Base-by-base conservation (phyloP, 2,888 invertebrate species). In the Heliothis peltigera region DNA sequence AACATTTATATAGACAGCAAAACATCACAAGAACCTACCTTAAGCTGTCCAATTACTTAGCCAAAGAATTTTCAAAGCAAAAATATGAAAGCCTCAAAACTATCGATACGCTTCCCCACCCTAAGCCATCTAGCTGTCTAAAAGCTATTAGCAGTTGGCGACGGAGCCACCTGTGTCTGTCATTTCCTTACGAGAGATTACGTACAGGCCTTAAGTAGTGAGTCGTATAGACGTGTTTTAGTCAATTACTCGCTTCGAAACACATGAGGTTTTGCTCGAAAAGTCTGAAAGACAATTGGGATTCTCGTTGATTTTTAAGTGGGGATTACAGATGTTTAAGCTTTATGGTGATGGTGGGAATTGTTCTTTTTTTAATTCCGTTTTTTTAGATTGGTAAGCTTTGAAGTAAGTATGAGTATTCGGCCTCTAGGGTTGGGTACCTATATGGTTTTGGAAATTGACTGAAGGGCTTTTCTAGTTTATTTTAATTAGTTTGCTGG, bases 121-220 rank as follows among this genome's bases (percentile, higher is more conserved):
- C 84, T 18, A 70, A 44, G 63, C 75, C 77, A 75, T 77, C 83
- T 79, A 83, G 90, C 91, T 92, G 93, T 93, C 94, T 94, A 93
- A 94, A 94, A 94, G 93, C 94, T 93, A 94, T 94, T 94, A 94
- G 93, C 91, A 92, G 92, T 90, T 89, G 90, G 91, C 91, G 88
- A 89, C 89, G 91, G 84, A 82, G 86, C 81, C 79, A 79, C 79
- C 79, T 79, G 87, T 89, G 90, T 87, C 93, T 91, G 94, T 93
- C 94, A 93, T 94, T 94, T 93, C 93, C 93, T 91, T 84, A 86
- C 75, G 81, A 90, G 90, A 92, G 92, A 94, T 93, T 93, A 93
- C 92, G 86, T 88, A 87, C 87, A 86, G 80, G 82, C 87, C 87
- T 87, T 87, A 87, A 84, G 75, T 66, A 61, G 63, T 55, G 44